Base-by-base conservation (phyloP, 2,888 invertebrate genomes). In the Megastigmus dorsalis region DNA sequence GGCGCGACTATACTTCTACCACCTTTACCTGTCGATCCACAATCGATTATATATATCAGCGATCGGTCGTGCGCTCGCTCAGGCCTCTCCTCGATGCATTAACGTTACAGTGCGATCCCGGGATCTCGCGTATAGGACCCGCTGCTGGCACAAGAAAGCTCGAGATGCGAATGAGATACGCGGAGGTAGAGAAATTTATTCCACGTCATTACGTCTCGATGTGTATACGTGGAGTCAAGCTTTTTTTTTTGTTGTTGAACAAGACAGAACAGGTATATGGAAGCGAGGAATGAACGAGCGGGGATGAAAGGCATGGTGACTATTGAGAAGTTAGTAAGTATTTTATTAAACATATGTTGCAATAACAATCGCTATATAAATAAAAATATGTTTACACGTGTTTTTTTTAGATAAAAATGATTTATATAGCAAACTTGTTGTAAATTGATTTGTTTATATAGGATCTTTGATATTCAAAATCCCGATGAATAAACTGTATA, bases 1-100 rank as follows among this genome's bases (percentile, higher is more conserved):
- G 5, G 15, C 6, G n/a, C n/a, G n/a, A n/a, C n/a, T n/a, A n/a
- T n/a, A n/a, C n/a, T n/a, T n/a, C n/a, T n/a, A n/a, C n/a, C n/a
- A 55, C 45, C 45, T 36, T 15, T 66, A 67, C 55, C 43, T 45
- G 33, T 45, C 55, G 33, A 67, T 55, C 55, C 33, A 30, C 20
- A 4, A 57, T 67, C 55, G 43, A 67, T 67, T 67, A n/a, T n/a
- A n/a, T 45, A 45, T 45, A 67, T 67, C 54, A 45, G 15, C 15
- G 38, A 38, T 45, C 62, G 62, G 10, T 10, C 4, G 10, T 28
- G 15, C 1, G 23, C n/a, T n/a, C n/a, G n/a, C n/a, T n/a, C n/a
- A n/a, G n/a, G n/a, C n/a, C n/a, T n/a, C n/a, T n/a, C n/a, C 5
- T 18, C n/a, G n/a, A 23, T 15, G 18, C 38, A 55, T 36, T 33